A percentile compares a stretch with the other conserved stretches of the same genome.
phyloP scores from a whole-genome alignment of 1,140 invertebrate genomes.

The Eueides isabella region DNA sequence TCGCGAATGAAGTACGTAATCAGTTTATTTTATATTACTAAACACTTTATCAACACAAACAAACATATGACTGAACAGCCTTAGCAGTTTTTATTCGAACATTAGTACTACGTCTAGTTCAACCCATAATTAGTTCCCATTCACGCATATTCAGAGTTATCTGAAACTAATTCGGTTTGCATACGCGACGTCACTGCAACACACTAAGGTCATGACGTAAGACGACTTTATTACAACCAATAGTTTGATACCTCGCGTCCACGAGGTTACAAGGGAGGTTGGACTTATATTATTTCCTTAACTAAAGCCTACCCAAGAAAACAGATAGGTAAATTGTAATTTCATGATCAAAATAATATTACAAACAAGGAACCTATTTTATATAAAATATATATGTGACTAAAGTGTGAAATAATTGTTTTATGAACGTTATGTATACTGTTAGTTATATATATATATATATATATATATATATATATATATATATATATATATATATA shows the following conservation, averaged over 20 bases:
- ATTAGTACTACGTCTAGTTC: background rate
- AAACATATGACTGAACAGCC: background rate
- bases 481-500: background rate
- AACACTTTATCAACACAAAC: background rate
- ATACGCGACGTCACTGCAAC: slow-evolving; percentile 64
- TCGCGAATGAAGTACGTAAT: slow-evolving; percentile 79
- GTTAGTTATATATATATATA: background rate
- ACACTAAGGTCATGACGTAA: slow-evolving; percentile 77
- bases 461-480: background rate
- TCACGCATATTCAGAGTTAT: background rate
- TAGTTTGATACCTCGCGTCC: slow-evolving; percentile 57
- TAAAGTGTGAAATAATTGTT: background rate
- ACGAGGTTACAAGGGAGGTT: slow-evolving; percentile 53
- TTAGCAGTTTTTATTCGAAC: background rate
- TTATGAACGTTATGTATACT: background rate
- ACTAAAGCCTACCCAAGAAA: slow-evolving; percentile 25
- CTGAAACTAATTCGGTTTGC: slow-evolving; percentile 40
- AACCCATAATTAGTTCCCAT: background rate
- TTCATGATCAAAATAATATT: background rate
- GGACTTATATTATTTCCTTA: slow-evolving; percentile 35
- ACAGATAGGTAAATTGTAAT: background rate
- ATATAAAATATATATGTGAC: background rate
- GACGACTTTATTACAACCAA: slow-evolving; percentile 63
- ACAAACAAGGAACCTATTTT: background rate
- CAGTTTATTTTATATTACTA: slow-evolving; percentile 46